Percentiles rank a stretch among this genome's conserved stretches.
These are phyloP conservation scores for Toxotes jaculatrix DNA, from an alignment of 2,113 vertebrate genomes.

Conservation along the genomic window DNA sequence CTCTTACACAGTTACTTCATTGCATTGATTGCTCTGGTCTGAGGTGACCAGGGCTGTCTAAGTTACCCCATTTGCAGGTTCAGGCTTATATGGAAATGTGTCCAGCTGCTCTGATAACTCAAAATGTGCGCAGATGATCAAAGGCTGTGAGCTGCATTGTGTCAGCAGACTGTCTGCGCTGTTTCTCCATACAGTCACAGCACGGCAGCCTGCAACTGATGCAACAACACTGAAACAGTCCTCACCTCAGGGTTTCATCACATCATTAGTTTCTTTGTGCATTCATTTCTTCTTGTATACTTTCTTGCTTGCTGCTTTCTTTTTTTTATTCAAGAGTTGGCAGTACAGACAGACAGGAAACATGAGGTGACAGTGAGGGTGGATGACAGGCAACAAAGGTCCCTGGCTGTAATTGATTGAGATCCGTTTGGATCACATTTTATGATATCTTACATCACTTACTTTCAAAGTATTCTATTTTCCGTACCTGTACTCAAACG, in stretches of 20 bases:
- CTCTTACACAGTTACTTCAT: background rate
- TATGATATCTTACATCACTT: background rate
- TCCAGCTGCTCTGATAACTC: background rate
- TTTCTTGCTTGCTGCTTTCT: background rate
- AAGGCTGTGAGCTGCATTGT: background rate
- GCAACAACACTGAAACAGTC: slow-evolving; percentile 59
- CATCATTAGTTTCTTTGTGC: slow-evolving; percentile 7
- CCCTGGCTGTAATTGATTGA: background rate
- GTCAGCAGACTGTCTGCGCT: slow-evolving; percentile 26
- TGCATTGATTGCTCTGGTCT: background rate
- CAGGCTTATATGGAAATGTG: background rate
- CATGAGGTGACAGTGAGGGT: background rate
- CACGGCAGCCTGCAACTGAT: slow-evolving; percentile 51
- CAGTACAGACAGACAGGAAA: background rate
- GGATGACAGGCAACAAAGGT: background rate
- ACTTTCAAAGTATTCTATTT: background rate
- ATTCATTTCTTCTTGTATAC: background rate
- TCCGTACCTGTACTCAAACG: background rate
- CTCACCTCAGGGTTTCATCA: slow-evolving; percentile 47
- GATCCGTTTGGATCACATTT: background rate
- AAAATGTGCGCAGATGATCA: slow-evolving; percentile 5
- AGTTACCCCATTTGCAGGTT: background rate
- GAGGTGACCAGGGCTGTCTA: background rate
- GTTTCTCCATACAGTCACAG: background rate
- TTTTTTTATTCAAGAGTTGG: background rate